These are phyloP conservation scores for Misgurnus anguillicaudatus DNA, from an alignment of 2,113 vertebrate species.

Conservation along the genomic window DNA sequence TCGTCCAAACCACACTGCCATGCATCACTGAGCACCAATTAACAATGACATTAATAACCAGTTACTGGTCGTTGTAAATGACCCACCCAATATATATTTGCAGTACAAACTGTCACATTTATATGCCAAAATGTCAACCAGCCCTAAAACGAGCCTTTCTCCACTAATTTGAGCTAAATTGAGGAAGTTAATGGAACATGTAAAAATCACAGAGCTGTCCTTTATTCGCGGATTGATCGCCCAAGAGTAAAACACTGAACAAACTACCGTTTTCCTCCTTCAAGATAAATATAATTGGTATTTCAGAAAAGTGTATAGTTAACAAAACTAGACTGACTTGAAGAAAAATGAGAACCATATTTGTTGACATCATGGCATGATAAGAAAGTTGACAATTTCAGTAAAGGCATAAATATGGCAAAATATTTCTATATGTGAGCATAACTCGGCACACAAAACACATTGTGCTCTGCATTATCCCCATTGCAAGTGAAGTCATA, in stretches of 20 bases:
- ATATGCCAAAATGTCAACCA: slow-evolving; percentile 31
- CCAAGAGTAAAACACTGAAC: slow-evolving; percentile 2
- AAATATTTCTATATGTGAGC: slow-evolving; percentile 55
- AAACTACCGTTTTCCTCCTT: slow-evolving; percentile 1
- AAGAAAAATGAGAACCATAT: no score
- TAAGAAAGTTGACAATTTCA: no score
- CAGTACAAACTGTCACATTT: slow-evolving; percentile 16
- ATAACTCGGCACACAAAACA: background rate
- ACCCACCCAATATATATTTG: slow-evolving; percentile 26
- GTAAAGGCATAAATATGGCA: slow-evolving; percentile 61
- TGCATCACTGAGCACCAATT: slow-evolving; percentile 20
- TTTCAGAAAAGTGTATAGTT: background rate
- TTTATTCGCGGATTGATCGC: background rate
- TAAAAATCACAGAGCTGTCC: slow-evolving; percentile 53
- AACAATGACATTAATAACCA: slow-evolving; percentile 42
- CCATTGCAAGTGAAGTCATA: no score
- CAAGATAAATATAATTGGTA: background rate
- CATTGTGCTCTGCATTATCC: no score
- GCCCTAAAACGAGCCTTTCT: slow-evolving; percentile 15
- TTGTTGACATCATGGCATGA: no score
- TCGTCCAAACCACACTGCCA: slow-evolving; percentile 29
- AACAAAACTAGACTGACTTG: background rate
- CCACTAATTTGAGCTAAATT: slow-evolving; percentile 17
- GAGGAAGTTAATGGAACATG: slow-evolving; percentile 32
- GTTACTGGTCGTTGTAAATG: slow-evolving; percentile 14